Evolutionary conservation across 2,113 vertebrate genomes (phyloP).

Genomic region (Seriola dumerili): DNA sequence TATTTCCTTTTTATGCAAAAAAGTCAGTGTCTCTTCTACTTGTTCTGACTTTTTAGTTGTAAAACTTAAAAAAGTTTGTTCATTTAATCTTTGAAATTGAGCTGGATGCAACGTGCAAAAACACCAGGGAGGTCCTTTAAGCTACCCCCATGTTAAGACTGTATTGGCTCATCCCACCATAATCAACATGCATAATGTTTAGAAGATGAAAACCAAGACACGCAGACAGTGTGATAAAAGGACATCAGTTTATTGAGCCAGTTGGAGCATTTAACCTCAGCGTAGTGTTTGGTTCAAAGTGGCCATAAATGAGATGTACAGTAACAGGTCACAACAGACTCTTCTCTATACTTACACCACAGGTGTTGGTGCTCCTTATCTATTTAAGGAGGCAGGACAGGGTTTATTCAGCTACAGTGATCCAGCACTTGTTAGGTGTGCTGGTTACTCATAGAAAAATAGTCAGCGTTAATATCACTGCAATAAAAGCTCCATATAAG

Average conservation of each 20-base stretch:
- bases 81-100: too few species aligned
- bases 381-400: neutral
- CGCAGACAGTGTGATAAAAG: conserved; percentile 6
- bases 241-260: conserved; percentile 42
- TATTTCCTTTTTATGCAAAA: too few species aligned
- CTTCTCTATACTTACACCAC: neutral
- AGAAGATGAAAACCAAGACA: neutral
- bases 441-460: conserved; percentile 35
- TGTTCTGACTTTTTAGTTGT: too few species aligned
- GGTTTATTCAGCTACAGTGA: conserved; percentile 36
- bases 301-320: conserved; percentile 21
- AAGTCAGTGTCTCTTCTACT: too few species aligned
- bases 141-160: too few species aligned
- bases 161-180: too few species aligned
- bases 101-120: too few species aligned
- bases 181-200: too few species aligned
- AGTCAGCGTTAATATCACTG: neutral
- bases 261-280: conserved; percentile 26
- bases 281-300: conserved; percentile 34
- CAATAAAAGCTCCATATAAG: neutral
- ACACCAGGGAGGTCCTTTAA: too few species aligned
- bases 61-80: too few species aligned
- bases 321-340: conserved; percentile 12
- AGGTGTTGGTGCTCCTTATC: neutral
- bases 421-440: conserved; percentile 27